Conservation (phyloP, 1,140 invertebrate species). For the Drosophila kikkawai region DNA sequence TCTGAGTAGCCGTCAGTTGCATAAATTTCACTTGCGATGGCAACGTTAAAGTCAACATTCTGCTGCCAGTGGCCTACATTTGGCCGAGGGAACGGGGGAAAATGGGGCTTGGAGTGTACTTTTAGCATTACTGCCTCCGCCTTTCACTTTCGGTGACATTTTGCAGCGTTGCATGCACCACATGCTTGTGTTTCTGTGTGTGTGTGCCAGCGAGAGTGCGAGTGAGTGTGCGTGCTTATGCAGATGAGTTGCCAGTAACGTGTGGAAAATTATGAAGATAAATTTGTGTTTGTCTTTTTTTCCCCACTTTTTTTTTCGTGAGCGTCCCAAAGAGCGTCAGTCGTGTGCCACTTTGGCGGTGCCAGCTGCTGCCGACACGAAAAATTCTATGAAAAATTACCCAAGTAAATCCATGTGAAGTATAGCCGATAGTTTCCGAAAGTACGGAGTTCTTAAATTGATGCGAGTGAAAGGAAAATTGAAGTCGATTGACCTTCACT, state of each 20-base stretch:
- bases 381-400: slow-evolving; percentile 68
- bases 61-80: slow-evolving; percentile 77
- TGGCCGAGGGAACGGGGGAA: slow-evolving; percentile 1
- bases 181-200: slow-evolving; percentile 19
- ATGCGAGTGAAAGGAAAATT: not conserved
- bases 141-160: slow-evolving; percentile 80
- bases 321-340: slow-evolving; percentile 54
- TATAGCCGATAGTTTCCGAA: slow-evolving; percentile 45
- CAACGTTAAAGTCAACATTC: slow-evolving; percentile 82
- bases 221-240: slow-evolving; percentile 60
- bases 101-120: slow-evolving; percentile 49
- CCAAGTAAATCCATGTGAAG: slow-evolving; percentile 49
- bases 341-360: slow-evolving; percentile 59
- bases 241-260: slow-evolving; percentile 78
- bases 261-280: slow-evolving; percentile 81
- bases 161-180: slow-evolving; percentile 58
- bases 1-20: slow-evolving; percentile 67
- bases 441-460: slow-evolving; percentile 17
- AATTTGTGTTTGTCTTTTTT: slow-evolving; percentile 71
- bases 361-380: slow-evolving; percentile 65
- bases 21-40: slow-evolving; percentile 77
- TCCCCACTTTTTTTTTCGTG: slow-evolving; percentile 23
- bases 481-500: not conserved
- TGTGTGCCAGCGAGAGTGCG: slow-evolving; percentile 20
- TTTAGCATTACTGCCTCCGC: slow-evolving; percentile 63